Percentiles rank a stretch among this genome's conserved stretches.
These are phyloP conservation scores for Porites australiensis DNA, from an alignment of 64 coral and sea anemone genomes.

Conservation along the genomic window DNA sequence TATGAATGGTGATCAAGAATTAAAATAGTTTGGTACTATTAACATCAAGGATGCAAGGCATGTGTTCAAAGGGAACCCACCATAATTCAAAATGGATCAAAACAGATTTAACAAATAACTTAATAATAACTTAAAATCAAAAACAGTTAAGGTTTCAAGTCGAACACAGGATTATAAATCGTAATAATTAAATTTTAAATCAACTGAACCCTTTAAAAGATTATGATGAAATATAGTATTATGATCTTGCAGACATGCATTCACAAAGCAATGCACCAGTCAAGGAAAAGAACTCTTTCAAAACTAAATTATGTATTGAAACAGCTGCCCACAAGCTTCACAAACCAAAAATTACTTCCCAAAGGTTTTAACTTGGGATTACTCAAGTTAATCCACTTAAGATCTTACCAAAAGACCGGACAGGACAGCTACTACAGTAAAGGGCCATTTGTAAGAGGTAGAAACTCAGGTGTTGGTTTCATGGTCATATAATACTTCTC, in stretches of 20 bases:
- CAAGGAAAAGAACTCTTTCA: not conserved
- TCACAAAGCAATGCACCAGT: too few species aligned
- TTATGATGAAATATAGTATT: too few species aligned
- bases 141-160: not conserved
- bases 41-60: too few species aligned
- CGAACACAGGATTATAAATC: not conserved
- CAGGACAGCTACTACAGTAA: conserved; percentile 55
- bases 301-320: not conserved
- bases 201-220: not conserved
- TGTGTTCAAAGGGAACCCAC: too few species aligned
- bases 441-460: conserved; percentile 90
- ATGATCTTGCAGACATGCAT: too few species aligned
- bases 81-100: too few species aligned
- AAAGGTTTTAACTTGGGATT: not conserved
- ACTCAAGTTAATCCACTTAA: not conserved
- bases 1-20: not conserved
- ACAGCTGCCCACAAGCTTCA: not conserved
- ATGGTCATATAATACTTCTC: conserved; percentile 97
- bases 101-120: not conserved
- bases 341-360: not conserved
- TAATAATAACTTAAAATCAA: not conserved
- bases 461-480: conserved; percentile 85
- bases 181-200: not conserved
- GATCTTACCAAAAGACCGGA: not conserved
- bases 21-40: not conserved